These are phyloP conservation scores for Drosophila flavopinicola DNA, from an alignment of 2,888 invertebrate species.

Conservation along the genomic window DNA sequence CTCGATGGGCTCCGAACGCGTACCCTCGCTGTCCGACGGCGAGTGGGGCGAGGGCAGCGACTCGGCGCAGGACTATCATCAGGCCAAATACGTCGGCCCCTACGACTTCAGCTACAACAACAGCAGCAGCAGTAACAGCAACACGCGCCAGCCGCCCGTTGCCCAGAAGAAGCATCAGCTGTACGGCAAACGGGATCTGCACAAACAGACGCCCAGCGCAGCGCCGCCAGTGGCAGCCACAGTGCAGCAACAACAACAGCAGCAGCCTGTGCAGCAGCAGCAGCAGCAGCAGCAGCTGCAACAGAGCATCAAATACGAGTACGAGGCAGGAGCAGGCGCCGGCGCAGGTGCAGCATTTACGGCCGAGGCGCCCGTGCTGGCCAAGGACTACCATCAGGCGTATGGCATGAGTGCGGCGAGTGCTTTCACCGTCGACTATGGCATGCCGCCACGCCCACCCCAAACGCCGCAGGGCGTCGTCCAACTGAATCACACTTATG, in stretches of 20 bases:
- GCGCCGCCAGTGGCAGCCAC: conserved; percentile 53
- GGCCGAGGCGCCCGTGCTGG: conserved; percentile 76
- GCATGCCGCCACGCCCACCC: conserved; percentile 84
- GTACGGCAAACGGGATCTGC: conserved; percentile 94
- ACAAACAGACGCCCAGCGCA: conserved; percentile 85
- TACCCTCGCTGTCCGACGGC: conserved; percentile 94
- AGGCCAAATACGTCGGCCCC: conserved; percentile 85
- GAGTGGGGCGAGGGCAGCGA: conserved; percentile 97
- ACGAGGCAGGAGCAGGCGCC: conserved; percentile 84
- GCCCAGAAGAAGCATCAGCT: conserved; percentile 96
- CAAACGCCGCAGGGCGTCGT: conserved; percentile 87
- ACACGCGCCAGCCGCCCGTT: conserved; percentile 87
- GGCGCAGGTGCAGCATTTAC: conserved; percentile 77
- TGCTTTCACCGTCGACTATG: conserved; percentile 87
- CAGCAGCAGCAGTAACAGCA: conserved; percentile 86
- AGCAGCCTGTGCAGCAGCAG: not conserved
- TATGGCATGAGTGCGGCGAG: conserved; percentile 72
- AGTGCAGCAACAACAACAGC: conserved; percentile 37
- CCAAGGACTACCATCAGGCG: conserved; percentile 82
- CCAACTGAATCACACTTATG: conserved; percentile 95
- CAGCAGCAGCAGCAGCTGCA: conserved; percentile 69
- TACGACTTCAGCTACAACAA: conserved; percentile 89
- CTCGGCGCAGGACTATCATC: conserved; percentile 92
- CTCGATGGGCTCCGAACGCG: conserved; percentile 96
- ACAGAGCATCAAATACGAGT: conserved; percentile 86